Base-by-base conservation (phyloP, 23 tunicate species). In the Corella eumyota region DNA sequence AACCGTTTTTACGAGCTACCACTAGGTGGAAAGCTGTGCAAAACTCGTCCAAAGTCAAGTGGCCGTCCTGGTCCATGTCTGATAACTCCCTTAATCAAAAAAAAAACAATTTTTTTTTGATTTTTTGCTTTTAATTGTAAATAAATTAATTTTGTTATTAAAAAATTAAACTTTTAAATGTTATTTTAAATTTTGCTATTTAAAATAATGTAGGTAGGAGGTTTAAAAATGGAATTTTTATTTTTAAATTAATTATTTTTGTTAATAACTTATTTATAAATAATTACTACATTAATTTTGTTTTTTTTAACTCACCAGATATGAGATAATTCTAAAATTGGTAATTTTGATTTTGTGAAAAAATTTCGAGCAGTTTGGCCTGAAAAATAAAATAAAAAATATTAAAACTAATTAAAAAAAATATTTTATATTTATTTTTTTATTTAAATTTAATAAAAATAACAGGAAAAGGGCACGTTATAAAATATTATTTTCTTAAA, bases 11-110 rank as follows among this genome's bases (percentile, higher is more conserved):
- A 20, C 96, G 64, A 3, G 96, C 96, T 32, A 88, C 96, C 3
- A 88, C 96, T 34, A 88, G 65, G 63, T 88, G 96, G 34, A 88
- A 88, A 6, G 96, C 96, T 0, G 88, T 83, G 32, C 88, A 88
- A 38, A 88, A 88, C 59, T 88, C 96, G 4, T 71, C 73, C 25
- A 88, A 60, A 1, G 87, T 88, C 21, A 88, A 48, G 50, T 72
- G 77, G 45, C 96, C 96, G 67, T 88, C 96, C 62, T 79, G 88
- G 34, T 88, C 96, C 83, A 78, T 79, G 66, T 88, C 96, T 45
- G 90, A 88, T 28, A 88, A 60, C 25, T 88, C 96, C 96, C 96
- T 85, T 28, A 9, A 24, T 6, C 44, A 59, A 38, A 11, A 62
- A 35, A 13, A 62, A 28, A 6, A 59, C 15, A 59, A 59, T 11